A percentile compares a stretch with the other conserved stretches of the same genome.
phyloP scores from a whole-genome alignment of 2,888 invertebrate genomes.

The Drosophila anomalata region DNA sequence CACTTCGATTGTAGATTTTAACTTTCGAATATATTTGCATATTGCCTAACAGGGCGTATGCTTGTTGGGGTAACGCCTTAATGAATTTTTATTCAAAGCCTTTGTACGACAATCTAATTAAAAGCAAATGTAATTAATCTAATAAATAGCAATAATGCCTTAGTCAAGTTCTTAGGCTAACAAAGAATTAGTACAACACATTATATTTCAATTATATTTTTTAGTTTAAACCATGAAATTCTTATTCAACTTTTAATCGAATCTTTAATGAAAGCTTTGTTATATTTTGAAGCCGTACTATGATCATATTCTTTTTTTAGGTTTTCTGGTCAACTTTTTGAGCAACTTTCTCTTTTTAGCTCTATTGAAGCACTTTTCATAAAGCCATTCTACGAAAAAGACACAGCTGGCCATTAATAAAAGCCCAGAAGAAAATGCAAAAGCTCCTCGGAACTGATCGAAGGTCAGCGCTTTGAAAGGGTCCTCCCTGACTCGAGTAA shows the following conservation, averaged over 20 bases:
- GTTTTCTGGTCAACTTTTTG: background rate
- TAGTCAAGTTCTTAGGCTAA: background rate
- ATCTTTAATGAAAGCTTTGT: background rate
- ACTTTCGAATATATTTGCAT: conserved; percentile 1
- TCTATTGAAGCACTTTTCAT: conserved; percentile 49
- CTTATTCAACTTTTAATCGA: background rate
- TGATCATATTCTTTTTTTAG: background rate
- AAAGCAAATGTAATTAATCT: background rate
- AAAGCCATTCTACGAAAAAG: conserved; percentile 66
- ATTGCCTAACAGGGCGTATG: conserved; percentile 29
- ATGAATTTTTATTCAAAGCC: background rate
- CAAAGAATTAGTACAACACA: background rate
- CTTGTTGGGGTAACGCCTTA: conserved; percentile 3
- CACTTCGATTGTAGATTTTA: background rate
- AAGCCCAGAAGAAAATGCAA: conserved; percentile 62
- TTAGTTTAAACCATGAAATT: background rate
- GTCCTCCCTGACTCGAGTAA: conserved; percentile 58
- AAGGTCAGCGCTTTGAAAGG: conserved; percentile 69
- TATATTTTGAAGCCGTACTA: background rate
- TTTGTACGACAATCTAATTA: background rate
- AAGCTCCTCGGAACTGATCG: conserved; percentile 73
- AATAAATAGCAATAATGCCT: background rate
- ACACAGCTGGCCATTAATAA: conserved; percentile 51
- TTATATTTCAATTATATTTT: background rate
- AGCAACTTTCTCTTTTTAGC: conserved; percentile 2